Conservation (phyloP, 2,113 vertebrate species). For the Nyctereutes procyonoides region DNA sequence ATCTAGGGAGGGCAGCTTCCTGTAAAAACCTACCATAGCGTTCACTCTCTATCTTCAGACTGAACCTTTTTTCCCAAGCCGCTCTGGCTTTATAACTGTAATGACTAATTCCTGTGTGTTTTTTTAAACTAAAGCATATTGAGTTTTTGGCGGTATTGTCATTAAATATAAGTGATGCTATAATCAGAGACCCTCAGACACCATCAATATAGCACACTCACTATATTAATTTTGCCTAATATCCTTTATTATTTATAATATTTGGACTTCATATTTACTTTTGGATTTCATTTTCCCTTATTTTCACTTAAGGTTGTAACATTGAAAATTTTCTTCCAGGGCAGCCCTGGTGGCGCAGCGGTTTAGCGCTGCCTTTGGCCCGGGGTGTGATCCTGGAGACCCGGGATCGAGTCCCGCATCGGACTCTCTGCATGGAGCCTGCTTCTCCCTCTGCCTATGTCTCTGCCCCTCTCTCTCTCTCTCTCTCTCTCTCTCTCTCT, state of each 20-base stretch:
- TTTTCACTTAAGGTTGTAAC: background rate
- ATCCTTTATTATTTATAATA: background rate
- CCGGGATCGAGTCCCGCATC: too few relatives aligned
- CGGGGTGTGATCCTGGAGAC: too few relatives aligned
- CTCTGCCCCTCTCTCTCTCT: too few relatives aligned
- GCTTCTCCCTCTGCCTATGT: too few relatives aligned
- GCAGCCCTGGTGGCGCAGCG: too few relatives aligned
- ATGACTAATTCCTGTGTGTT: background rate
- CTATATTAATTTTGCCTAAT: background rate
- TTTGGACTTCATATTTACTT: background rate
- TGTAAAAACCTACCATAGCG: accelerated
- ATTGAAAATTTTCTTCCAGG: background rate
- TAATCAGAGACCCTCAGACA: background rate
- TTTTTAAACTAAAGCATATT: background rate
- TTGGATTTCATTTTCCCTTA: background rate
- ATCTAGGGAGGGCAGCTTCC: background rate
- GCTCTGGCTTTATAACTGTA: accelerated
- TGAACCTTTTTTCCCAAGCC: background rate
- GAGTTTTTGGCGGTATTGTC: background rate
- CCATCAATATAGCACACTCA: accelerated
- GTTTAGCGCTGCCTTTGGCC: too few relatives aligned
- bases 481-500: too few relatives aligned
- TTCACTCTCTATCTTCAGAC: background rate
- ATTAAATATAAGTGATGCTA: background rate
- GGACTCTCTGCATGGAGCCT: too few relatives aligned